Percentiles rank a stretch among this genome's conserved stretches.
Evolutionary conservation across 2,113 vertebrate genomes (phyloP).

Genomic region (Corydoras sp.): DNA sequence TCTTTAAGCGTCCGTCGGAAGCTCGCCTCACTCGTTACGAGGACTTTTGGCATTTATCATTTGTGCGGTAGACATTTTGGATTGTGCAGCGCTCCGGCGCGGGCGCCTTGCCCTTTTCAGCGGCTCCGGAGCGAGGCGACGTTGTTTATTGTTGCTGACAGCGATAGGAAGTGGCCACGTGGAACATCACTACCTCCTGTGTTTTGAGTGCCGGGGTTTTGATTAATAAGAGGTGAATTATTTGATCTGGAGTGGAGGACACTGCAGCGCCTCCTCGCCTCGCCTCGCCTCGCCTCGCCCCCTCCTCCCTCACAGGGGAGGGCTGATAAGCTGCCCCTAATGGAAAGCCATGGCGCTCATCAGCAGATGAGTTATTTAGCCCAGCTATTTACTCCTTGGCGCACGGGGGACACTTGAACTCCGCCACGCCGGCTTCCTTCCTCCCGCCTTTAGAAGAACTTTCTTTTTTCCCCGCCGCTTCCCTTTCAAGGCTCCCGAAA

Average conservation of each 20-base stretch:
- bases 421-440: too few relatives aligned
- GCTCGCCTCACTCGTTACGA: conserved; percentile 28
- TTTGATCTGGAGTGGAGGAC: conserved; percentile 50
- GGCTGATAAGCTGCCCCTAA: conserved; percentile 44
- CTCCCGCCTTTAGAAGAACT: too few relatives aligned
- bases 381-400: conserved; percentile 28
- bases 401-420: conserved; percentile 35
- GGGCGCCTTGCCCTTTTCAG: conserved; percentile 35
- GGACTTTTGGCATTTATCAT: conserved; percentile 39
- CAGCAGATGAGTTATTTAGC: conserved; percentile 34
- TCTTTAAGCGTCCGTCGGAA: conserved; percentile 33
- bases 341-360: conserved; percentile 42
- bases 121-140: conserved; percentile 25
- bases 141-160: conserved; percentile 47
- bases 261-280: conserved; percentile 39
- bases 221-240: conserved; percentile 51
- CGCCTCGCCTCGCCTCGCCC: not conserved
- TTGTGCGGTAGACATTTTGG: conserved; percentile 24
- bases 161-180: conserved; percentile 43
- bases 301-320: conserved; percentile 37
- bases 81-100: conserved; percentile 24
- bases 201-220: conserved; percentile 41
- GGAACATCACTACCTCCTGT: conserved; percentile 43
- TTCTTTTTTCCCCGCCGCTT: too few relatives aligned
- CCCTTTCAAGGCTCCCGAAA: not conserved